Conservation (phyloP, 2,888 invertebrate species). For the Ennomos erosarius region DNA sequence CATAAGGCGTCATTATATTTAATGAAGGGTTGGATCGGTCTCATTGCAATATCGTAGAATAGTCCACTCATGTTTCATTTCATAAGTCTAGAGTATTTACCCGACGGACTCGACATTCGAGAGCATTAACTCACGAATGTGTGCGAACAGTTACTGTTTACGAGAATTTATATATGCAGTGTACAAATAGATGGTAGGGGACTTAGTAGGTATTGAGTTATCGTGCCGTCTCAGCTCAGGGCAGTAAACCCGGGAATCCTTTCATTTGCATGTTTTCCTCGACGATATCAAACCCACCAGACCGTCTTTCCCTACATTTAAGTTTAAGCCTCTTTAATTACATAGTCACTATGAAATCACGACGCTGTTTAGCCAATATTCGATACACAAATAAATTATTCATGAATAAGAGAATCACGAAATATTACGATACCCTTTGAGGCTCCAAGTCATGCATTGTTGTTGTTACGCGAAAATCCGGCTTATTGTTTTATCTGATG, state of each 20-base stretch:
- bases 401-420: conserved; percentile 67
- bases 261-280: conserved; percentile 78
- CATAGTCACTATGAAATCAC: conserved; percentile 63
- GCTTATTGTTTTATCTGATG: conserved; percentile 33
- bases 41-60: conserved; percentile 30
- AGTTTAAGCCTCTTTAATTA: conserved; percentile 61
- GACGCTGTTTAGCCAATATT: conserved; percentile 56
- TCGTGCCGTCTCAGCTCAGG: conserved; percentile 37
- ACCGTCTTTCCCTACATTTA: conserved; percentile 50
- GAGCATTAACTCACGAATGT: conserved; percentile 13
- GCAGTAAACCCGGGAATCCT: conserved; percentile 58
- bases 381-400: conserved; percentile 65
- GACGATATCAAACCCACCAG: conserved; percentile 67
- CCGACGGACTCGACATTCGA: conserved; percentile 18
- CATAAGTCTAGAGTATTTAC: conserved; percentile 30
- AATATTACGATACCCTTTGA: conserved; percentile 59
- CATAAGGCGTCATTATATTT: conserved; percentile 31
- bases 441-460: conserved; percentile 32
- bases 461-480: conserved; percentile 35
- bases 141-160: conserved; percentile 6
- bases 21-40: conserved; percentile 25
- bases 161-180: conserved; percentile 3
- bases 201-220: conserved; percentile 36
- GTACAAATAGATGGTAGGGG: conserved; percentile 11
- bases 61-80: conserved; percentile 33